Evolutionary conservation across 2,113 vertebrate species (phyloP), one percentile per base, ranked within the genome.

Genomic region (Chloropsis hardwickii): DNA sequence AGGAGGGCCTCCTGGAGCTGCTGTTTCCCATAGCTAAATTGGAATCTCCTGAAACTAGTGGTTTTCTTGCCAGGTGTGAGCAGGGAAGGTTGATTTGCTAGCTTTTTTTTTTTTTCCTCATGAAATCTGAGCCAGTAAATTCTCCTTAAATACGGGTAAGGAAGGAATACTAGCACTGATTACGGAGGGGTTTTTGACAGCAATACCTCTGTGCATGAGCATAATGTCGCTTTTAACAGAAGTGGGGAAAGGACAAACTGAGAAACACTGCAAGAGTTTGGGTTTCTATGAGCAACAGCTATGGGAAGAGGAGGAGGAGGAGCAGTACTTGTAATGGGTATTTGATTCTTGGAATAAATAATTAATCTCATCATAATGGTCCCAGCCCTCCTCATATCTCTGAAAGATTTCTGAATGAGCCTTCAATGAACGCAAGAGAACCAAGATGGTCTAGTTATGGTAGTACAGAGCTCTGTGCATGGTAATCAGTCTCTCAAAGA

Each of bases 281-380:
- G 6, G 5, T 48, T 90, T 87, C 60, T 90, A 9, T 83, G 72
- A 28, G 28, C 20, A 57, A 0, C 6, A 83, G 45, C 20, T 80
- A 2, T 66, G 42, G 62, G 76, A 67, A 44, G 35, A 85, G 35
- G 44, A 90, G 39, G 51, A 85, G 57, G 51, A 85, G 57, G 15
- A 79, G 48, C 0, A 0, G 33, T 61, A 69, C 12, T 90, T 83
- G 24, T 72, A 86, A 80, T 65, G 67, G 25, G 12, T 92, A 40
- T 83, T 86, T 91, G 42, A 44, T 81, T 76, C 40, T 79, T 82
- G 79, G 61, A 88, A 76, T 85, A 88, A 81, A 73, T 94, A 90
- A 78, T 81, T 91, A 22, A 74, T 85, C 56, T 90, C 39, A 50
- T 23, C 8, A 1, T 81, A 82, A 56, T 51, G 70, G 39, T 88